Conservation (phyloP, 2,888 invertebrate genomes). For the Eledone cirrhosa region DNA sequence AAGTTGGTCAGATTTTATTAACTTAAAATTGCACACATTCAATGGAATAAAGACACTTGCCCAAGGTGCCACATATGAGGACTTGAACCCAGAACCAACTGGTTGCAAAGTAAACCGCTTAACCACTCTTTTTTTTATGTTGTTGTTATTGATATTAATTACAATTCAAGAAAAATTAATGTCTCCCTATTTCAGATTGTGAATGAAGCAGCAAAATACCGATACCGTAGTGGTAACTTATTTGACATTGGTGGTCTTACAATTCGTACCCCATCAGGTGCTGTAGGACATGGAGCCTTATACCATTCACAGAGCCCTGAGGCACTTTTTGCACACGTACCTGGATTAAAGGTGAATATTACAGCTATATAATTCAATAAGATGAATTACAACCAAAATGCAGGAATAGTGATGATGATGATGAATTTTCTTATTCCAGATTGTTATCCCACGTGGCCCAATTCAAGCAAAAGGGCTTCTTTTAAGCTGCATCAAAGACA, state of each 20-base stretch:
- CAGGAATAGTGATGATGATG: too few species aligned
- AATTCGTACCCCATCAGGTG: conserved; percentile 91
- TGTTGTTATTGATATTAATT: not conserved
- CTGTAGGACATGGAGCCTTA: conserved; percentile 96
- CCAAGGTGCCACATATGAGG: too few species aligned
- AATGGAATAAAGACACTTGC: too few species aligned
- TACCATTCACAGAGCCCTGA: conserved; percentile 99
- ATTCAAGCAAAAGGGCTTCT: conserved; percentile 94
- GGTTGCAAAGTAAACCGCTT: too few species aligned
- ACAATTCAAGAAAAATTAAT: not conserved
- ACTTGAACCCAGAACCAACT: too few species aligned
- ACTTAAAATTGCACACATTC: too few species aligned
- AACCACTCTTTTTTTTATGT: not conserved
- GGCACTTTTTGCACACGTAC: conserved; percentile 94
- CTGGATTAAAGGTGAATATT: conserved; percentile 83
- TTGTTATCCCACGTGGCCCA: conserved; percentile 94
- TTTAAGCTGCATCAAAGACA: conserved; percentile 84
- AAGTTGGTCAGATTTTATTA: not conserved
- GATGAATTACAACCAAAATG: too few species aligned
- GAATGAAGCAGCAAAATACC: conserved; percentile 88
- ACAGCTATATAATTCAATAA: too few species aligned
- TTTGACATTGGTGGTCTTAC: conserved; percentile 92
- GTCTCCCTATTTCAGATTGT: conserved; percentile 66
- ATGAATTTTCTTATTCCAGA: conserved; percentile 69
- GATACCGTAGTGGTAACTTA: conserved; percentile 90